Percentiles rank a stretch among this genome's conserved stretches.
Conservation (phyloP, 2,888 invertebrate genomes). For the Fissipunctia ypsillon region DNA sequence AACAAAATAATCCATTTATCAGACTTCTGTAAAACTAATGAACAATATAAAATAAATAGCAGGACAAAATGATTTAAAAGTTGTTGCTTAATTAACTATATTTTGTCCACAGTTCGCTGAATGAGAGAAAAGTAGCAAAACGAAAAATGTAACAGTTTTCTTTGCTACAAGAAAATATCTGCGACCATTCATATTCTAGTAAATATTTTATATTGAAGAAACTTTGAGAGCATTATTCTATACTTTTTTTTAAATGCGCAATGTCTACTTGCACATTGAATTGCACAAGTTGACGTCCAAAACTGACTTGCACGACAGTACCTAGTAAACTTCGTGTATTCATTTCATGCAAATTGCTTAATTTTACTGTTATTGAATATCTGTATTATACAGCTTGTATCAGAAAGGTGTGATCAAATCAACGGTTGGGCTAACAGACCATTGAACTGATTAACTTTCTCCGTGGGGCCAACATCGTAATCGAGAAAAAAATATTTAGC, state of each 20-base stretch:
- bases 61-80: neutral
- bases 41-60: neutral
- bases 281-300: neutral
- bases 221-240: neutral
- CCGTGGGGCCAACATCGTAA: too few species aligned
- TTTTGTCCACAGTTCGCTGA: constrained; percentile 21
- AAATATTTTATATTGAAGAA: neutral
- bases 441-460: too few species aligned
- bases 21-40: neutral
- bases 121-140: constrained; percentile 32
- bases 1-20: neutral
- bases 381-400: too few species aligned
- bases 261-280: neutral
- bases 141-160: constrained; percentile 10
- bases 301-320: neutral
- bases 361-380: neutral
- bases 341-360: neutral
- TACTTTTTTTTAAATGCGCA: neutral
- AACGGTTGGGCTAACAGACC: too few species aligned
- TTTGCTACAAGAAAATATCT: constrained; percentile 17
- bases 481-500: too few species aligned
- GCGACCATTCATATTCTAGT: neutral
- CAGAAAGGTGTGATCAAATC: too few species aligned
- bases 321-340: neutral
- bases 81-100: constrained; percentile 22